phyloP scores from a whole-genome alignment of 2,888 invertebrate species.

The Lepidocyrtoides sp. region DNA sequence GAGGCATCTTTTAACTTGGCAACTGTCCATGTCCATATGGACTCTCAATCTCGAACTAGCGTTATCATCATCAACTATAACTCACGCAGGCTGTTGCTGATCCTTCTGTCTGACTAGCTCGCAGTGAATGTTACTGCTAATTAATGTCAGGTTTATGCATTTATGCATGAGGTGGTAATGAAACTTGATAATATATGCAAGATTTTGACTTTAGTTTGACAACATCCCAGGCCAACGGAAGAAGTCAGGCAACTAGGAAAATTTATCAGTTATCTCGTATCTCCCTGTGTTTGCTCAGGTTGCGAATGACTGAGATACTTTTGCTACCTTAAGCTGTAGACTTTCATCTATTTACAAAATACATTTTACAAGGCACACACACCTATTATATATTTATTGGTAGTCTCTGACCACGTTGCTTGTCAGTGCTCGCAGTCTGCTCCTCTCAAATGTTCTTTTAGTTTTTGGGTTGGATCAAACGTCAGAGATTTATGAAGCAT shows the following conservation, averaged over 20 bases:
- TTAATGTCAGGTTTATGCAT: slow-evolving; percentile 76
- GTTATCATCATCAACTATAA: slow-evolving; percentile 24
- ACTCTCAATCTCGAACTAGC: background rate
- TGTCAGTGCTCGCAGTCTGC: background rate
- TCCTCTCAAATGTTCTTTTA: too few relatives aligned
- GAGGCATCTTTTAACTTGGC: slow-evolving; percentile 55
- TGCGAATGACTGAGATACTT: background rate
- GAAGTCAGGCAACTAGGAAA: background rate
- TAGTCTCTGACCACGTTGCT: background rate
- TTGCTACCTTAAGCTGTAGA: too few relatives aligned
- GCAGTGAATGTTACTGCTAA: slow-evolving; percentile 55
- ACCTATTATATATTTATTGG: background rate
- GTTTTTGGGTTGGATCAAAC: slow-evolving; percentile 27
- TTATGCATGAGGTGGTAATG: slow-evolving; percentile 77
- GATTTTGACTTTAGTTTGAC: slow-evolving; percentile 69
- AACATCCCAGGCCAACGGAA: slow-evolving; percentile 13
- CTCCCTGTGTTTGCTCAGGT: background rate
- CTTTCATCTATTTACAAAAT: background rate
- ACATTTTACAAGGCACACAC: too few relatives aligned
- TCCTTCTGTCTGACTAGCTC: slow-evolving; percentile 29
- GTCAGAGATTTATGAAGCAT: slow-evolving; percentile 60
- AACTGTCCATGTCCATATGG: slow-evolving; percentile 50
- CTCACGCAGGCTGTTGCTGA: slow-evolving; percentile 26
- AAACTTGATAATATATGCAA: slow-evolving; percentile 73
- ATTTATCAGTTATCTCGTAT: background rate